These are phyloP conservation scores for Botia kubotai DNA, from an alignment of 2,797 vertebrate genomes.

Conservation along the genomic window DNA sequence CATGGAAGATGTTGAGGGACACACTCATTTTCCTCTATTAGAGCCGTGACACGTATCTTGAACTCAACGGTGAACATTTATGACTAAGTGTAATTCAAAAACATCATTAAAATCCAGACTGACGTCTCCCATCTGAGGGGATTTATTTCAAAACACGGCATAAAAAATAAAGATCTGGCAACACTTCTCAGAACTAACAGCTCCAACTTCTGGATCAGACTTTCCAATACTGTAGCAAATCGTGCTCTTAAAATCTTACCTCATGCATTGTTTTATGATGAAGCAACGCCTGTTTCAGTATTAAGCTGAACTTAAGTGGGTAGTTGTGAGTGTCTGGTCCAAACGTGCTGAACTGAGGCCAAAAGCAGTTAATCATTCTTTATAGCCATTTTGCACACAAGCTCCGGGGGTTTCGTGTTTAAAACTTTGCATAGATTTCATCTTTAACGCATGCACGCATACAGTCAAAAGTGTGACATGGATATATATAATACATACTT, in stretches of 20 bases:
- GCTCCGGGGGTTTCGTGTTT: not conserved
- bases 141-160: not conserved
- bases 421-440: no score
- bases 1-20: no score
- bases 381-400: not conserved
- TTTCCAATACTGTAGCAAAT: not conserved
- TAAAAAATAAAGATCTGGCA: not conserved
- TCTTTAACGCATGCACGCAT: no score
- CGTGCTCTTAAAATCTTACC: slow-evolving; percentile 2
- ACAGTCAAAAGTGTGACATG: no score
- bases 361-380: not conserved
- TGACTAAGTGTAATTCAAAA: not conserved
- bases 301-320: not conserved
- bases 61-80: not conserved
- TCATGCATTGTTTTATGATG: slow-evolving; percentile 1
- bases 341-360: not conserved
- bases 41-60: no score
- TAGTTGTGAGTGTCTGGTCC: not conserved
- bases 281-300: slow-evolving; percentile 3
- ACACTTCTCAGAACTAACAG: not conserved
- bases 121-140: not conserved
- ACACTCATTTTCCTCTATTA: no score
- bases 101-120: not conserved
- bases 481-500: no score
- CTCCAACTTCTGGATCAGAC: not conserved